Evolutionary conservation across 2,888 invertebrate genomes (phyloP), one percentile per base, ranked within the genome.

Genomic region (Sylvicola cinctus): DNA sequence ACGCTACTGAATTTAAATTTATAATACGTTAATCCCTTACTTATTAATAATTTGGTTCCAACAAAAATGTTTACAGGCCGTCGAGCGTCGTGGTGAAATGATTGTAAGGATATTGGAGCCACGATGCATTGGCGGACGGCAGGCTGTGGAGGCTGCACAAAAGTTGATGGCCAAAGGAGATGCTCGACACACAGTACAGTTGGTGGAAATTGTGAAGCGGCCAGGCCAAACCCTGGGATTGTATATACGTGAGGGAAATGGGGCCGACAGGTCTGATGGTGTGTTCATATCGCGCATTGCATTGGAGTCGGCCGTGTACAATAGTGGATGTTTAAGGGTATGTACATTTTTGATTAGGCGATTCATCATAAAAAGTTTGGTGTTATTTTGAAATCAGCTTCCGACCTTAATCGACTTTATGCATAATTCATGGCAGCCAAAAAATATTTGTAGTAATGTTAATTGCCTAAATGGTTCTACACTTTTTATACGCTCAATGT

Each of bases 211-310:
- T 50, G 91, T 98, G 44, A 98, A 98, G 61, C 72, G 95, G 46
- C 98, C 98, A 1, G 98, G 96, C 11, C 96, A 98, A 61, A 95
- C 95, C 23, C 65, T 98, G 41, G 98, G 98, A 29, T 69, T 98
- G 39, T 98, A 98, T 59, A 95, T 98, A 50, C 71, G 95, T 28
- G 96, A 98, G 69, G 95, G 96, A n/a, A 95, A 98, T 51, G 96
- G 95, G n/a, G 74, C 83, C 35, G 87, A 90, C 49, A 71, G 91
- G 40, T 74, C 76, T 31, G 91, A 93, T 49, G 98, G 98, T 31
- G 96, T 98, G 40, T 98, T 98, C 64, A 95, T 98, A 58, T 96
- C 96, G 7, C 52, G 70, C 46, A 85, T 90, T 53, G 96, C 96
- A 26, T 67, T 91, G 48, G 93, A 93, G 59, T 90, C 90, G 32